Evolutionary conservation across 2,888 invertebrate genomes (phyloP).

Genomic region (Saturnia pavonia): DNA sequence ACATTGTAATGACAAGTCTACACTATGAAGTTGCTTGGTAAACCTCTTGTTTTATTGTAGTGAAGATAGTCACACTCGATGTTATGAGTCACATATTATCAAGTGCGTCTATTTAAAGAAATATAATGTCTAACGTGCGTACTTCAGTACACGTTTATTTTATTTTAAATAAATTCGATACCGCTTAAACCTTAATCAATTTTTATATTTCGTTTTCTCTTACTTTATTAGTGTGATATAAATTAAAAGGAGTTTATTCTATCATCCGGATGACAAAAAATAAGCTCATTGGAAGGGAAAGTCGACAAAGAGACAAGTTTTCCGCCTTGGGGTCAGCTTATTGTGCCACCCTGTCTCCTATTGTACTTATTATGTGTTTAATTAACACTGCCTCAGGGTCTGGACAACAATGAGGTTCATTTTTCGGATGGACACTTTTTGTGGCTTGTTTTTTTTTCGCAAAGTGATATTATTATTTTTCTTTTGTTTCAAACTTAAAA

Average conservation of each 20-base stretch:
- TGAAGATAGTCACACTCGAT: no score
- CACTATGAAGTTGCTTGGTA: no score
- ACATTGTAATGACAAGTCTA: no score
- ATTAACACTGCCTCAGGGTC: conserved; percentile 42
- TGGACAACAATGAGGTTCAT: conserved; percentile 32
- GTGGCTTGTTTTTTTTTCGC: not conserved
- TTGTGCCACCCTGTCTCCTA: conserved; percentile 45
- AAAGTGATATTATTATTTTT: not conserved
- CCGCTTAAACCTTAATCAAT: no score
- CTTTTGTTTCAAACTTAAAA: not conserved
- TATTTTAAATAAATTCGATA: no score
- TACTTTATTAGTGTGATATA: not conserved
- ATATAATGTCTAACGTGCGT: no score
- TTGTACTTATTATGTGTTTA: conserved; percentile 54
- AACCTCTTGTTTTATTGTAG: no score
- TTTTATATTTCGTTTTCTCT: no score
- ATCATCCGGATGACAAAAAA: not conserved
- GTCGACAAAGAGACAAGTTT: conserved; percentile 13
- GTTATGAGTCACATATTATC: no score
- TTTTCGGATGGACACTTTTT: conserved; percentile 5
- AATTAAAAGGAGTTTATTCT: not conserved
- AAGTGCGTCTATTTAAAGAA: no score
- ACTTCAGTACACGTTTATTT: no score
- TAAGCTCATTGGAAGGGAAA: not conserved
- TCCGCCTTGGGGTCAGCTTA: conserved; percentile 41